A percentile compares a stretch with the other conserved stretches of the same genome.
Evolutionary conservation across 2,888 invertebrate species (phyloP).

Genomic region (Erannis defoliaria): DNA sequence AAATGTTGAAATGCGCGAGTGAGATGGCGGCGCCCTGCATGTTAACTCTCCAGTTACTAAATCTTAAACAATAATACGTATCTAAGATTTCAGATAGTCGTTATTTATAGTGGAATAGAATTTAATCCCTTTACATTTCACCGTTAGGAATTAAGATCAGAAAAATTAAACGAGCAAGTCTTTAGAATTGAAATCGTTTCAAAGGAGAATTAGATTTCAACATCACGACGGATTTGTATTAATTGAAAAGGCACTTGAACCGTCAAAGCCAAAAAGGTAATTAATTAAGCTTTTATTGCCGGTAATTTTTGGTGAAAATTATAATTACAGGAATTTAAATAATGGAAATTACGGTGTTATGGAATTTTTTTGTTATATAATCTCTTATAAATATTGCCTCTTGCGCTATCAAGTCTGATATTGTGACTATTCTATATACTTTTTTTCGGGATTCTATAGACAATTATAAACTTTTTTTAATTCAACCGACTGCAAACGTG

Average conservation of each 20-base stretch:
- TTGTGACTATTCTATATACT: no score
- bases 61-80: not conserved
- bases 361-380: not conserved
- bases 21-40: no score
- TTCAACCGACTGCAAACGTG: no score
- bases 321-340: not conserved
- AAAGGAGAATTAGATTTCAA: slow-evolving; percentile 7
- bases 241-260: slow-evolving; percentile 9
- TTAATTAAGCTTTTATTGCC: not conserved
- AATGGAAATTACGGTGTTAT: not conserved
- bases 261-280: slow-evolving; percentile 5
- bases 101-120: not conserved
- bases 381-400: no score
- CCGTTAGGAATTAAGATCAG: not conserved
- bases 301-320: slow-evolving; percentile 22
- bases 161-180: not conserved
- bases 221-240: slow-evolving; percentile 4
- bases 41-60: slow-evolving; percentile 13
- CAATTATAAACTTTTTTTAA: no score
- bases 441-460: no score
- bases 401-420: no score
- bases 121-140: not conserved
- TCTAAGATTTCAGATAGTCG: not conserved
- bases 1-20: no score
- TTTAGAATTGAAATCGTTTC: not conserved